Conservation (phyloP, 2,113 vertebrate species). For the Osmerus mordax region DNA sequence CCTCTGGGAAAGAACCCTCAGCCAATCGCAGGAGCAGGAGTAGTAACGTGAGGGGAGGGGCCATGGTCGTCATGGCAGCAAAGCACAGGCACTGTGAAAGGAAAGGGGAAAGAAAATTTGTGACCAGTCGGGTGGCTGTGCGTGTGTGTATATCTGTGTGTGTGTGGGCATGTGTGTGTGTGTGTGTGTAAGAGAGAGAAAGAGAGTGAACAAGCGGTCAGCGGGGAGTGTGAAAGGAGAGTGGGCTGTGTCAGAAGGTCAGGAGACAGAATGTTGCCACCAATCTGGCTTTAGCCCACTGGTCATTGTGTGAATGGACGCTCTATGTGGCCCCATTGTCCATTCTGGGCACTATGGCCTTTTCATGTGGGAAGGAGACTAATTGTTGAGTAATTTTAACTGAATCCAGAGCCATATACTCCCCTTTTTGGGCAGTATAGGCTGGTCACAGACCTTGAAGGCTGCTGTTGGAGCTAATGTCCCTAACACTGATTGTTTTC, state of each 20-base stretch:
- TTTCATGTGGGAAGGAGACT: conserved; percentile 49
- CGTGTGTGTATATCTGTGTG: conserved; percentile 12
- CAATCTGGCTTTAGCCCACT: conserved; percentile 41
- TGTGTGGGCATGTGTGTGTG: neutral
- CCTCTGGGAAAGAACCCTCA: conserved; percentile 76
- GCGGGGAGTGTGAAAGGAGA: neutral
- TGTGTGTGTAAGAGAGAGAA: neutral
- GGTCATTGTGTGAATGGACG: conserved; percentile 23
- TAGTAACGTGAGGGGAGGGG: conserved; percentile 67
- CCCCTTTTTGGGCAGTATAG: conserved; percentile 13
- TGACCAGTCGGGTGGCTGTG: conserved; percentile 10
- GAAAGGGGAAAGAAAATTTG: conserved; percentile 37
- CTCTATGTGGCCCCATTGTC: conserved; percentile 35
- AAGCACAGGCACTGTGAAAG: conserved; percentile 64
- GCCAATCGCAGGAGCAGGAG: conserved; percentile 73
- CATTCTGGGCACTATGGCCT: conserved; percentile 28
- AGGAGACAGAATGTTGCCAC: conserved; percentile 35
- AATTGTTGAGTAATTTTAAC: conserved; percentile 40
- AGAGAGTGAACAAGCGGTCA: neutral
- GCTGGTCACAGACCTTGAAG: conserved; percentile 37
- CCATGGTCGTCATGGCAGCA: conserved; percentile 72
- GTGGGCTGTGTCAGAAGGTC: conserved; percentile 42
- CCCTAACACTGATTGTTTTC: conserved; percentile 33
- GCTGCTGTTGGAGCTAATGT: conserved; percentile 34
- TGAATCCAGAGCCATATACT: conserved; percentile 33